Base-by-base conservation (phyloP, 2,113 vertebrate species). In the Anthoscopus minutus region DNA sequence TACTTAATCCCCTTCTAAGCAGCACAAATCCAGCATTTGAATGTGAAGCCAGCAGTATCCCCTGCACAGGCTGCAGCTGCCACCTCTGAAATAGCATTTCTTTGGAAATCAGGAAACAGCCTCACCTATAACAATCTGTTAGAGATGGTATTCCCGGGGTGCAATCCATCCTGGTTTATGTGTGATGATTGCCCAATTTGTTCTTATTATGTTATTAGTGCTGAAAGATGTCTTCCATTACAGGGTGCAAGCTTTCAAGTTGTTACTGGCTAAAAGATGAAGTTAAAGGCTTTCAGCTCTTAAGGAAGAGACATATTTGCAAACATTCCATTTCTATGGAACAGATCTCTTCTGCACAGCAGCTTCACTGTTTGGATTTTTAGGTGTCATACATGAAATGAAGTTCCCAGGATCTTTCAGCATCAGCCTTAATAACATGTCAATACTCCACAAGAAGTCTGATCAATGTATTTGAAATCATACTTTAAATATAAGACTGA, bases 191-290 rank as follows among this genome's bases (percentile, higher is more conserved):
- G 89, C 82, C 91, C 94, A 93, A 71, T 95, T 97, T 97, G 80
- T 94, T 92, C 92, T 83, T 86, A 92, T 90, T 94, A 94, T 27
- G 61, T 86, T 93, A 92, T 94, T 95, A 94, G 91, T 77, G 70
- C 81, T 92, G 85, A 96, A 96, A 91, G 72, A 91, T 92, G 73
- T 73, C 89, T 97, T 96, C 87, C 79, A 92, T 95, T 91, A 93
- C 53, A 81, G 50, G 40, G 45, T 86, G 56, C 69, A 95, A 84
- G 57, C 69, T 94, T 94, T 92, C 31, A 48, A 37, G 61, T 69
- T 86, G 78, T 89, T 81, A 16, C 73, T 81, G 45, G 60, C 65
- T 73, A 81, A 92, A 90, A 95, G 84, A 92, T 25, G 60, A 85
- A 88, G 45, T 88, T 92, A 72, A 70, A 93, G 61, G 65, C 56